Evolutionary conservation across 2,888 invertebrate genomes (phyloP).

Genomic region (Hirudinaria manillensis): DNA sequence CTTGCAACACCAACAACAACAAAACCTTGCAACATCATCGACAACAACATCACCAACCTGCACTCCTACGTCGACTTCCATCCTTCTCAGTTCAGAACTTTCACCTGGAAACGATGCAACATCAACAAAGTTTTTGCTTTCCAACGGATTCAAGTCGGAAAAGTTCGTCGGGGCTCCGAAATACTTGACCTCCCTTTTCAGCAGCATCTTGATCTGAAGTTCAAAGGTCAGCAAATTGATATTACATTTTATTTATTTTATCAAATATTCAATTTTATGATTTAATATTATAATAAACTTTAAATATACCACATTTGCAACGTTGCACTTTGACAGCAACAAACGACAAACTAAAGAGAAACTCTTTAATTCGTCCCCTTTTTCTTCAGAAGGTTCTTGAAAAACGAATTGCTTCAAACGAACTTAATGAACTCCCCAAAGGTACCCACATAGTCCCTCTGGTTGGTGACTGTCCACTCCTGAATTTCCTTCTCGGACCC

Average conservation of each 20-base stretch:
- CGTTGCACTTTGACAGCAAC: too few relatives aligned
- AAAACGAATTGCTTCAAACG: too few relatives aligned
- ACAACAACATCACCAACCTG: constrained; percentile 44
- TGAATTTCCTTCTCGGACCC: constrained; percentile 53
- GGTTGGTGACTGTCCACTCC: constrained; percentile 45
- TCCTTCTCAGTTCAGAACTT: constrained; percentile 44
- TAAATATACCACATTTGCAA: too few relatives aligned
- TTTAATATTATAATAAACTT: too few relatives aligned
- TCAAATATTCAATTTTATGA: too few relatives aligned
- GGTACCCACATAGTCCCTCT: neutral
- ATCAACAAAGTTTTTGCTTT: constrained; percentile 50
- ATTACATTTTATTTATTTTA: too few relatives aligned
- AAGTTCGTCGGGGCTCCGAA: constrained; percentile 50
- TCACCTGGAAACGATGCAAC: neutral
- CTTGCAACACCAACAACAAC: neutral
- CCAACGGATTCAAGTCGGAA: constrained; percentile 48
- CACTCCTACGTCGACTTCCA: constrained; percentile 48
- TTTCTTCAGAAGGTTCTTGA: too few relatives aligned
- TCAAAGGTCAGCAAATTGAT: neutral
- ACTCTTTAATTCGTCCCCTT: too few relatives aligned
- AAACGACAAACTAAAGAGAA: too few relatives aligned
- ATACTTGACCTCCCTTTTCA: constrained; percentile 42
- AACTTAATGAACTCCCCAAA: neutral
- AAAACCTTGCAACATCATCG: neutral
- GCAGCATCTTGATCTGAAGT: constrained; percentile 45